These are phyloP conservation scores for Osmerus mordax DNA, from an alignment of 2,113 vertebrate species.

Conservation along the genomic window DNA sequence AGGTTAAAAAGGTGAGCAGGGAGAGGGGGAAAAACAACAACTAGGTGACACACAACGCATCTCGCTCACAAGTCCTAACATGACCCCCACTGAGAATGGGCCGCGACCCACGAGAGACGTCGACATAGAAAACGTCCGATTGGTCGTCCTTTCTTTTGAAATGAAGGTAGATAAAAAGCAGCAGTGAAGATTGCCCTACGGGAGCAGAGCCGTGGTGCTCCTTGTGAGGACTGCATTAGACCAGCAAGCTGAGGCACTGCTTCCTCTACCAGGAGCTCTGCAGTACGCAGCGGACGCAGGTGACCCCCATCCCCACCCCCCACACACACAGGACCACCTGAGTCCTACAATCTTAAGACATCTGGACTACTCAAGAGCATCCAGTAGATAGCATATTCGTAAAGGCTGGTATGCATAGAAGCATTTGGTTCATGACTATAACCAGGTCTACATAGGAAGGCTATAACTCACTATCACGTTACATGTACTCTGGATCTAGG, in stretches of 20 bases:
- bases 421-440: constrained; percentile 23
- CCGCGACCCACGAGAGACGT: not conserved
- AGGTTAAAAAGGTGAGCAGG: constrained; percentile 23
- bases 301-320: too few species aligned
- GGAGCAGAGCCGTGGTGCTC: not conserved
- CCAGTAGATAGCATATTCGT: constrained; percentile 31
- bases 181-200: not conserved
- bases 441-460: not conserved
- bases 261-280: too few species aligned
- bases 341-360: constrained; percentile 16
- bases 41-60: constrained; percentile 50
- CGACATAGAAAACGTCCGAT: not conserved
- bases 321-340: not conserved
- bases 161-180: constrained; percentile 10
- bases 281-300: too few species aligned
- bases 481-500: too few species aligned
- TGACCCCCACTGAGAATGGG: not conserved
- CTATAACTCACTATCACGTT: too few species aligned
- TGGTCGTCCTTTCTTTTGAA: not conserved
- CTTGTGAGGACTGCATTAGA: not conserved
- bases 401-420: constrained; percentile 57
- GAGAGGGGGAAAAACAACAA: constrained; percentile 6
- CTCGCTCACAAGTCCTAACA: constrained; percentile 6
- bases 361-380: constrained; percentile 37
- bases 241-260: too few species aligned